A percentile compares a stretch with the other conserved stretches of the same genome.
Conservation (phyloP, 2,888 invertebrate genomes). For the Caenorhabditis sp. region DNA sequence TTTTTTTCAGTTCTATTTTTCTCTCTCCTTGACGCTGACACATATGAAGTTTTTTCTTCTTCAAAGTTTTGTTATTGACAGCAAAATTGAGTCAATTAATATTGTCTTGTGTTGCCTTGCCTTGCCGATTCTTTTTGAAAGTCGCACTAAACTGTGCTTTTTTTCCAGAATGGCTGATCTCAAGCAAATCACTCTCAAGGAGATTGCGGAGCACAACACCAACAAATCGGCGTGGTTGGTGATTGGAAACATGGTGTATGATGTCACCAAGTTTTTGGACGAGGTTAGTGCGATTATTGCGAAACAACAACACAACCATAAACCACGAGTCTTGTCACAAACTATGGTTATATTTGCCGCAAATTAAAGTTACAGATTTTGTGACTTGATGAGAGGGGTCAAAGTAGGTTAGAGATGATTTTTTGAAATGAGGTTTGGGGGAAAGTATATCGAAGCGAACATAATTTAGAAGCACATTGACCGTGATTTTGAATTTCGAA, state of each 20-base stretch:
- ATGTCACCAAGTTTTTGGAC: constrained; percentile 83
- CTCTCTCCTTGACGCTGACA: constrained; percentile 10
- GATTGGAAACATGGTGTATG: constrained; percentile 82
- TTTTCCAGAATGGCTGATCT: constrained; percentile 56
- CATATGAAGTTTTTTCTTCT: constrained; percentile 23
- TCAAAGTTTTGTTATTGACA: background rate
- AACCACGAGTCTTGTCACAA: constrained; percentile 21
- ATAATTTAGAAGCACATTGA: too few species aligned
- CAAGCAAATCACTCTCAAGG: constrained; percentile 67
- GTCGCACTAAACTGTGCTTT: background rate
- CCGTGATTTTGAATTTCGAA: too few species aligned
- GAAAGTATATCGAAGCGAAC: too few species aligned
- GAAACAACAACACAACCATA: constrained; percentile 1
- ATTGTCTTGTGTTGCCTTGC: background rate
- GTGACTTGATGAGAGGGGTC: background rate
- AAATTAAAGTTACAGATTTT: background rate
- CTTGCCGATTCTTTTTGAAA: too few species aligned
- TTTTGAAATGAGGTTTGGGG: background rate
- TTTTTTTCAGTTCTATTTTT: background rate
- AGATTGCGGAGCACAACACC: constrained; percentile 81
- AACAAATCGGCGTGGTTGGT: constrained; percentile 81
- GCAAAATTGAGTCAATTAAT: constrained; percentile 3
- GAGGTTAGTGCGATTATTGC: constrained; percentile 71
- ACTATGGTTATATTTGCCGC: background rate
- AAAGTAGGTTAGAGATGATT: background rate